These are phyloP conservation scores for Ctenosaura bakeri DNA, from an alignment of 2,797 vertebrate species.

Conservation along the genomic window DNA sequence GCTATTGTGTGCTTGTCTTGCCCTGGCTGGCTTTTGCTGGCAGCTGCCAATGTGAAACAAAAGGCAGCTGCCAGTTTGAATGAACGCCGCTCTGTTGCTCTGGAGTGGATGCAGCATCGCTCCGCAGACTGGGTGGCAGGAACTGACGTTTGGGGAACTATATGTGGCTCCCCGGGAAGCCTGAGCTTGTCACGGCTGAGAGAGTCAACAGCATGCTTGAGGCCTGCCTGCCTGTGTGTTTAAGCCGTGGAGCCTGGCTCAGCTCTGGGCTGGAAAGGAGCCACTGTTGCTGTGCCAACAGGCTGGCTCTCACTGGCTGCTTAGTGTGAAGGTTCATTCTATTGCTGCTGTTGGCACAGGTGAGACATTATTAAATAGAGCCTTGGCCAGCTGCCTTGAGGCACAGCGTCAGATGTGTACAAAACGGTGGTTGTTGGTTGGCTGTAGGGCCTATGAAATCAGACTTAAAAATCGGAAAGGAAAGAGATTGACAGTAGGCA, in stretches of 20 bases:
- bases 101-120: slow-evolving; percentile 63
- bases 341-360: slow-evolving; percentile 71
- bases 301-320: slow-evolving; percentile 47
- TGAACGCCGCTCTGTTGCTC: slow-evolving; percentile 73
- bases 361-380: slow-evolving; percentile 63
- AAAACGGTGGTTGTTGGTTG: slow-evolving; percentile 41
- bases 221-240: fast-evolving
- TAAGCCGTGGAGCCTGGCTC: slow-evolving; percentile 54
- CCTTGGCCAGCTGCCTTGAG: slow-evolving; percentile 59
- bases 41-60: slow-evolving; percentile 74
- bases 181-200: slow-evolving; percentile 27
- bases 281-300: slow-evolving; percentile 41
- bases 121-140: slow-evolving; percentile 66
- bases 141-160: slow-evolving; percentile 30
- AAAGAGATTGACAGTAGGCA: neutral
- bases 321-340: slow-evolving; percentile 44
- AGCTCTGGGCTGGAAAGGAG: slow-evolving; percentile 51
- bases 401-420: neutral
- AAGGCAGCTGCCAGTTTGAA: slow-evolving; percentile 79
- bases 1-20: slow-evolving; percentile 73
- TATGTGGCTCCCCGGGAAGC: slow-evolving; percentile 48
- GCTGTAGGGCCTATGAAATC: slow-evolving; percentile 21
- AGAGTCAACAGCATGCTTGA: slow-evolving; percentile 44
- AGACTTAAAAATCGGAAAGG: slow-evolving; percentile 40
- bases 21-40: slow-evolving; percentile 76